A percentile compares a stretch with the other conserved stretches of the same genome.
Evolutionary conservation across 2,888 invertebrate species (phyloP).

Genomic region (Elysia crispata): DNA sequence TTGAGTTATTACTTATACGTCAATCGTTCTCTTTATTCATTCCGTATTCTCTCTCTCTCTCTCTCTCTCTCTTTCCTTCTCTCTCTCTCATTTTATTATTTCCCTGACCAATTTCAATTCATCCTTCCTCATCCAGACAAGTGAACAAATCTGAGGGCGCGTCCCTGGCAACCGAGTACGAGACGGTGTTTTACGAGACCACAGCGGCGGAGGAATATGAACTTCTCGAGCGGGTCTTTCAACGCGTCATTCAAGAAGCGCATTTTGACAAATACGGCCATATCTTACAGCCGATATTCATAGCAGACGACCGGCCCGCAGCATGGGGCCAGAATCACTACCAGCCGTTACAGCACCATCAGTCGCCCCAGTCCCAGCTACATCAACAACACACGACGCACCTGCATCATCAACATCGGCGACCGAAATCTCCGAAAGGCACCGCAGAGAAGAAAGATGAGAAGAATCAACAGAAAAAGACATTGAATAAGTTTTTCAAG

Average conservation of each 20-base stretch:
- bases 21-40: too few relatives aligned
- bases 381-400: conserved; percentile 28
- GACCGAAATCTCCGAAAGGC: conserved; percentile 68
- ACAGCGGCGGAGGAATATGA: conserved; percentile 77
- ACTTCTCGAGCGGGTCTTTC: conserved; percentile 74
- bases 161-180: conserved; percentile 70
- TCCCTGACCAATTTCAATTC: too few relatives aligned
- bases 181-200: conserved; percentile 75
- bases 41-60: too few relatives aligned
- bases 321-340: conserved; percentile 29
- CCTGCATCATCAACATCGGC: conserved; percentile 48
- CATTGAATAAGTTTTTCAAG: conserved; percentile 72
- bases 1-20: too few relatives aligned
- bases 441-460: conserved; percentile 65
- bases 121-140: conserved; percentile 39
- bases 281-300: conserved; percentile 72
- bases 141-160: conserved; percentile 70
- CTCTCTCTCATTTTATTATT: too few relatives aligned
- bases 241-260: conserved; percentile 71
- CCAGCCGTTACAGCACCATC: conserved; percentile 15
- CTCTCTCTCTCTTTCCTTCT: too few relatives aligned
- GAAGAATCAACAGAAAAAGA: conserved; percentile 64
- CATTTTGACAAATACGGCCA: conserved; percentile 71
- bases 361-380: conserved; percentile 46
- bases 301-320: conserved; percentile 68